Conservation (phyloP, 1,140 invertebrate genomes). For the Aphelenchoides besseyi region DNA sequence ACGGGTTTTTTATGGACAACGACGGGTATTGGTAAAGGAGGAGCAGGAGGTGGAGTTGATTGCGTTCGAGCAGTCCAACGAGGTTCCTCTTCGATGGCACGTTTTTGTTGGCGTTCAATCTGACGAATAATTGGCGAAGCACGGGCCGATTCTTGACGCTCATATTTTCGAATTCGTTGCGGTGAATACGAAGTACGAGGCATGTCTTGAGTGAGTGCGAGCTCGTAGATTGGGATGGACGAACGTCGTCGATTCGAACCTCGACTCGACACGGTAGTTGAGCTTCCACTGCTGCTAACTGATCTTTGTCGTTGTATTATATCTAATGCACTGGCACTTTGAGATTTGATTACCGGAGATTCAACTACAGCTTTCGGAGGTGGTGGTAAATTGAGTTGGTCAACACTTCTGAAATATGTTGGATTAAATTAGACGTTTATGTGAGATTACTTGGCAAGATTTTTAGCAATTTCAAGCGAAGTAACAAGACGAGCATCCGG, state of each 20-base stretch:
- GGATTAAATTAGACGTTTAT: background rate
- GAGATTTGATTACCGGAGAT: background rate
- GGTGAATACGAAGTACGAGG: background rate
- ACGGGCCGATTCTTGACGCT: conserved; percentile 10
- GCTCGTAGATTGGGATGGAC: background rate
- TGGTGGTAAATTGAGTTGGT: background rate
- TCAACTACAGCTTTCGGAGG: background rate
- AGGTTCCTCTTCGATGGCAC: background rate
- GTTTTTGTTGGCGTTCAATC: conserved; percentile 5
- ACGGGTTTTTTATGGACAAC: background rate
- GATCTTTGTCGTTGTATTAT: background rate
- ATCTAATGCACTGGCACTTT: background rate
- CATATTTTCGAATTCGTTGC: background rate
- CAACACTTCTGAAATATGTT: background rate
- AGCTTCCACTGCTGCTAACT: background rate
- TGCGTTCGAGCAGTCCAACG: background rate
- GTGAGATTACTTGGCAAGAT: background rate
- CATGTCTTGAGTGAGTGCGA: background rate
- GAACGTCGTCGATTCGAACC: background rate
- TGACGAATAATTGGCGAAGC: conserved; percentile 6
- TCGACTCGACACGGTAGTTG: conserved; percentile 1
- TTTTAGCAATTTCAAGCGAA: conserved; percentile 1
- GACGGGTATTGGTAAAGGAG: conserved; percentile 2
- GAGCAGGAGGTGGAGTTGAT: background rate
- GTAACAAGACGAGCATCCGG: background rate